Evolutionary conservation across 2,888 invertebrate species (phyloP), one percentile per base, ranked within the genome.

Genomic region (Biston betularia): DNA sequence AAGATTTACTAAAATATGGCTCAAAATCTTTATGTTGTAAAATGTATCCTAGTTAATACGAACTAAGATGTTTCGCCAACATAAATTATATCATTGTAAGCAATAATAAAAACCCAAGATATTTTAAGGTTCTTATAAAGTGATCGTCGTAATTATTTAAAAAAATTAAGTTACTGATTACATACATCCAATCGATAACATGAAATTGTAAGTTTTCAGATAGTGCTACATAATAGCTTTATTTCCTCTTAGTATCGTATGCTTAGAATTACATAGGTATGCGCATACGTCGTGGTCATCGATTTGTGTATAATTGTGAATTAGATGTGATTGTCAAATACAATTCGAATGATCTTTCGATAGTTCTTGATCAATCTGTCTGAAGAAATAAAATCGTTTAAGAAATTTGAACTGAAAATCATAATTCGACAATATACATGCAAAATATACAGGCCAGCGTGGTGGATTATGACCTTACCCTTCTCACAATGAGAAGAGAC

Each of bases 51-150:
- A 85, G 79, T 82, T 86, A 87, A 74, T 45, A 63, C 54, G 78
- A 70, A 76, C 71, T 89, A 89, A 87, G 86, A 79, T 76, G 79
- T 83, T 78, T 83, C 81, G 87, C 87, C 87, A 87, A 87, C 89
- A 82, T 87, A 87, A 86, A 85, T 42, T 87, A 85, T 88, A 89
- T 89, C 88, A 89, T 84, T 82, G 71, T 88, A 89, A 90, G 89
- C 90, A 90, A 90, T 90, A 90, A 85, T 85, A 78, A 85, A 83
- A 78, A 75, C 45, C 82, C 80, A 84, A 76, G 73, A 75, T 84
- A 80, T 66, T 75, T 69, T 79, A 81, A 82, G 75, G 69, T 75
- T 74, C 65, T 75, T 69, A 68, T 75, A 73, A 80, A 72, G 78
- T 81, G 75, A 76, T 76, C 73, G 68, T 65, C 68, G 63, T 65